A percentile compares a stretch with the other conserved stretches of the same genome.
phyloP scores from a whole-genome alignment of 2,113 vertebrate species.

The Sarotherodon lohbergeri region DNA sequence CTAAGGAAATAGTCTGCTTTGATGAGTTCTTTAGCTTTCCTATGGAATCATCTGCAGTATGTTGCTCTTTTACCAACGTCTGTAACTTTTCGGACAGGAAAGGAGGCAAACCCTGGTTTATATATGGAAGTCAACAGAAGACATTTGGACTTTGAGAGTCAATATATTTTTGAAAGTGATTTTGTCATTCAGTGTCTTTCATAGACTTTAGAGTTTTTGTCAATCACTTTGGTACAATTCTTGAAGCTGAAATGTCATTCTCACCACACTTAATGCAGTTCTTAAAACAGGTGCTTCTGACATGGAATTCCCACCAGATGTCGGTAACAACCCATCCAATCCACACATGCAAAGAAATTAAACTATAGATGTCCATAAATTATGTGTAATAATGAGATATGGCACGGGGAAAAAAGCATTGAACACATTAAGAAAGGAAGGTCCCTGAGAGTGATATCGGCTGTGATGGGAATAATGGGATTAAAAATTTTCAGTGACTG shows the following conservation, averaged over 20 bases:
- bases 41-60: neutral
- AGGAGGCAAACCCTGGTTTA: neutral
- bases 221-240: neutral
- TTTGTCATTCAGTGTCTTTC: neutral
- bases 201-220: neutral
- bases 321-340: neutral
- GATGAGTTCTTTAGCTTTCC: neutral
- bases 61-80: neutral
- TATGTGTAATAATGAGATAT: neutral
- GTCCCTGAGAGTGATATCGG: neutral
- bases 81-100: neutral
- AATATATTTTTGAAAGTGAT: neutral
- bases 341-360: neutral
- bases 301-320: neutral
- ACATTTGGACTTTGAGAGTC: neutral
- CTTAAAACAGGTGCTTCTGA: neutral
- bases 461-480: neutral
- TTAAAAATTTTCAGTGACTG: neutral
- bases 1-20: neutral
- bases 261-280: neutral
- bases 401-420: fast-evolving
- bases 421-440: neutral
- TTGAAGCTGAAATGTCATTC: neutral
- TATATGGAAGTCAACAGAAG: neutral
- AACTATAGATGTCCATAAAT: neutral